Percentiles rank a stretch among this genome's conserved stretches.
Evolutionary conservation across 2,888 invertebrate species (phyloP).

Genomic region (Ormyrus thymus): DNA sequence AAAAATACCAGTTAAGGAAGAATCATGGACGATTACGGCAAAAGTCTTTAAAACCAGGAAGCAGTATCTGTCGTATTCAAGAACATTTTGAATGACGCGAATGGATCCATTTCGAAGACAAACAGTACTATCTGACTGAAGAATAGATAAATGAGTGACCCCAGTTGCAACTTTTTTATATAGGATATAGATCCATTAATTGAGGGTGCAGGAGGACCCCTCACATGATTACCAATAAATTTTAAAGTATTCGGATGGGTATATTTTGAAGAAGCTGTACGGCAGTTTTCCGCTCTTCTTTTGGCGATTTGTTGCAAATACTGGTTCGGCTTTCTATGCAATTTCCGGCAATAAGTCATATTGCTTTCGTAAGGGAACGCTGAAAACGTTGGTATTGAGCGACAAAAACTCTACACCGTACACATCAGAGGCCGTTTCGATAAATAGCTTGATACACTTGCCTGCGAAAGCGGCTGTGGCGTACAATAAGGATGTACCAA

Average conservation of each 20-base stretch:
- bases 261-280: not conserved
- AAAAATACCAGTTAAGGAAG: conserved; percentile 2
- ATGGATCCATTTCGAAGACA: conserved; percentile 4
- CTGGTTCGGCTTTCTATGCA: not conserved
- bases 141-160: not conserved
- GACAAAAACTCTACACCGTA: conserved; percentile 40
- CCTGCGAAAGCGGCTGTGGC: conserved; percentile 8
- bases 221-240: conserved; percentile 11
- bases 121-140: not conserved
- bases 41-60: not conserved
- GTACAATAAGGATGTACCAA: not conserved
- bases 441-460: conserved; percentile 7
- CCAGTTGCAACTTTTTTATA: not conserved
- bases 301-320: conserved; percentile 35
- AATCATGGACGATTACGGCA: not conserved
- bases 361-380: conserved; percentile 54
- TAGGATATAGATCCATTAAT: not conserved
- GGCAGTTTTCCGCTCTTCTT: not conserved
- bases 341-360: conserved; percentile 45
- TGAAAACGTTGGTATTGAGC: conserved; percentile 38
- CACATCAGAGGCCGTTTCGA: not conserved
- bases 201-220: not conserved
- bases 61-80: not conserved
- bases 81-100: conserved; percentile 7
- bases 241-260: not conserved